Evolutionary conservation across 2,888 invertebrate species (phyloP), one percentile per base, ranked within the genome.

Genomic region (Acronicta aceris): DNA sequence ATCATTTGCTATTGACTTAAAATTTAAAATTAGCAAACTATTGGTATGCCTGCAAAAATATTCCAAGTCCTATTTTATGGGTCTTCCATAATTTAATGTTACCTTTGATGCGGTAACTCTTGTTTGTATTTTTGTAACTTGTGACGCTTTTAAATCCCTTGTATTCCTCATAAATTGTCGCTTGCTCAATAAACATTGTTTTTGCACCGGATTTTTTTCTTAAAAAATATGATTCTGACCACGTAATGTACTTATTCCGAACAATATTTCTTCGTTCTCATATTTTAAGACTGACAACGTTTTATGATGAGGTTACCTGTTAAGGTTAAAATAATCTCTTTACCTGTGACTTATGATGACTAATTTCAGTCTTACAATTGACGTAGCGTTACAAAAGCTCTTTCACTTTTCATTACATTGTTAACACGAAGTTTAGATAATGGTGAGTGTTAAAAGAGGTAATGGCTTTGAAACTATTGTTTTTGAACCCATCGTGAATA

Each of bases 301-400:
- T 55, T 59, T 30, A 16, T 15, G 4, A 30, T 7, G 3, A 47
- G 60, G 21, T 50, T 74, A 71, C 71, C 64, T 71, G 59, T 60
- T 64, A 52, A 43, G 61, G 59, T 60, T 64, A 52, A 43, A 63
- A 53, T 76, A 76, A 71, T 76, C 71, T 58, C 58, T 68, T 60
- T 76, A 76, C 76, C 76, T 76, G 76, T 38, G 9, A 60, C 10
- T 60, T 64, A 33, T 33, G 10, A 48, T 57, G 61, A 55, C 52
- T 47, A 50, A 69, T 42, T 63, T 61, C 36, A 46, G 45, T 52
- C 40, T 62, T 30, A 56, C 30, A 33, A 50, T 4, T n/a, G 1
- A 38, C 5, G 7, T 41, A n/a, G 43, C 52, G 45, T 33, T 55
- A 71, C 74, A 57, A 74, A 59, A 64, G 51, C 36, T 58, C 21